Evolutionary conservation across 2,888 invertebrate species (phyloP).

Genomic region (Schizaphis graminum): DNA sequence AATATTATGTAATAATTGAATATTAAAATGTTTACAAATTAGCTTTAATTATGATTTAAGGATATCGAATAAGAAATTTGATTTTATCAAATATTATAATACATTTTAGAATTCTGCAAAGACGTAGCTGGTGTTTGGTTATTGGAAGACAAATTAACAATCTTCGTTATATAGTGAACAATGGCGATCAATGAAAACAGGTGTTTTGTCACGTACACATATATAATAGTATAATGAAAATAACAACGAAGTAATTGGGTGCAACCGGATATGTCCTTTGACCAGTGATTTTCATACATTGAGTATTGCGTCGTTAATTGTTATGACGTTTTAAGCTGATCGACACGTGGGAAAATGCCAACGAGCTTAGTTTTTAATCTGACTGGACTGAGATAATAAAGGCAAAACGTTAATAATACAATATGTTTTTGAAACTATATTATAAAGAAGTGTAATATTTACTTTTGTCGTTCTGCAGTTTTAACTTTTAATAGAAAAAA

Average conservation of each 20-base stretch:
- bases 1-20: not conserved
- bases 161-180: not conserved
- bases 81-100: not conserved
- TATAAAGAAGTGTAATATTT: not conserved
- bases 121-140: not conserved
- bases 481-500: not conserved
- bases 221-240: not conserved
- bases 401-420: not conserved
- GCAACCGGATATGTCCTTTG: conserved; percentile 42
- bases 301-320: not conserved
- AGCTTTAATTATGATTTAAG: not conserved
- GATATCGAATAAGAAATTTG: not conserved
- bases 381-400: not conserved
- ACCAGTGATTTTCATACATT: not conserved
- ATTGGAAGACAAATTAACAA: not conserved
- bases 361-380: not conserved
- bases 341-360: not conserved
- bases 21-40: not conserved
- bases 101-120: not conserved
- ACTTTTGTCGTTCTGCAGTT: not conserved
- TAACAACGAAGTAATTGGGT: not conserved
- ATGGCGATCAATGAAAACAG: not conserved
- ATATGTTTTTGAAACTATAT: not conserved
- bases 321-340: not conserved
- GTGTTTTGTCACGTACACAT: not conserved